A percentile compares a stretch with the other conserved stretches of the same genome.
Evolutionary conservation across 2,113 vertebrate species (phyloP).

Genomic region (Agapornis roseicollis): DNA sequence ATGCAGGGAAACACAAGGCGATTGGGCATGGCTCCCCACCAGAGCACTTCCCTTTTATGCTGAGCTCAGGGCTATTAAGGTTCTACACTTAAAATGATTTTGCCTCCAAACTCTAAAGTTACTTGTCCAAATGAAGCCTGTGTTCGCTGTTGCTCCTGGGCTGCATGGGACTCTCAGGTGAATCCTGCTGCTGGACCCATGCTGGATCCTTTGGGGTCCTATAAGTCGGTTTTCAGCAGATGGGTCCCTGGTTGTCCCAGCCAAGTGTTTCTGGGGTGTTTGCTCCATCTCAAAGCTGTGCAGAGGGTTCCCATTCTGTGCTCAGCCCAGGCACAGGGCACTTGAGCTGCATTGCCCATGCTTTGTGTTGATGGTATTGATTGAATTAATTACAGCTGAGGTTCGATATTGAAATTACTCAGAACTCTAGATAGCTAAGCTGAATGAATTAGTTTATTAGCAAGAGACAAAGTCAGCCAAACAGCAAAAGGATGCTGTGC

Average conservation of each 20-base stretch:
- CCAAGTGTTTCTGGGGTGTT: neutral
- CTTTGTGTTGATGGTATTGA: neutral
- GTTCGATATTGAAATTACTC: conserved; percentile 49
- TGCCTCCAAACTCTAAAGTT: neutral
- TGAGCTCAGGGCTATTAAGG: neutral
- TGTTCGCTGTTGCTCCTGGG: accelerated
- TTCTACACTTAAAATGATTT: neutral
- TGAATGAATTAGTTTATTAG: conserved; percentile 41
- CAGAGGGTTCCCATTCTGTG: accelerated
- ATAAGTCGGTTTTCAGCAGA: neutral
- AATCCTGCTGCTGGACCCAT: neutral
- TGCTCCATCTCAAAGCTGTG: neutral
- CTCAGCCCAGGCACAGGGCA: accelerated
- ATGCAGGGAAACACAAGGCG: accelerated
- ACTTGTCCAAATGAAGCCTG: neutral
- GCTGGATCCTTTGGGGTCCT: neutral
- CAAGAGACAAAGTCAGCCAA: neutral
- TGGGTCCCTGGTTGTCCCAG: neutral
- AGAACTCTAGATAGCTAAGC: neutral
- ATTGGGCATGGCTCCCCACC: accelerated
- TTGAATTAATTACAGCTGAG: conserved; percentile 14
- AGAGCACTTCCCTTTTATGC: neutral
- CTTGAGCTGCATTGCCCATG: neutral
- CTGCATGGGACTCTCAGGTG: neutral
- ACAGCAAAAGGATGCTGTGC: neutral